Evolutionary conservation across 2,888 invertebrate genomes (phyloP), one percentile per base, ranked within the genome.

Genomic region (Philaethria dido): DNA sequence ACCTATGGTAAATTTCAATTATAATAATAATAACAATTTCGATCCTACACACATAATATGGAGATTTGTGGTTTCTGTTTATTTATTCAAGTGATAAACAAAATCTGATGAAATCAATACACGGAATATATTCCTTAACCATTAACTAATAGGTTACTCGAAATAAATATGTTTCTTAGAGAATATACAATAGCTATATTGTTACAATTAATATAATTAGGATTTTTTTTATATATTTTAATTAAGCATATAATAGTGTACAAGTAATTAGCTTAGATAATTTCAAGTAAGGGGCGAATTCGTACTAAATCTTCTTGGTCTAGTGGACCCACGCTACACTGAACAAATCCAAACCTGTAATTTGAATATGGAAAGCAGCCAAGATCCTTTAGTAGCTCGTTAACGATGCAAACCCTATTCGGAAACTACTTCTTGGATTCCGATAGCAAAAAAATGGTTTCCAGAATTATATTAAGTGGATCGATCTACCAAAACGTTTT

Each of bases 331-430:
- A 71, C 72, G 73, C 75, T n/a, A 16, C 64, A 66, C 69, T 47
- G 78, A 80, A 82, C 80, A 81, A 69, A 83, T 82, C 81, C 79
- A 84, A 85, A 86, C 84, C 84, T 82, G 85, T 85, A 85, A 86
- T 86, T 86, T 86, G 82, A 85, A 85, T 85, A 84, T 81, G 82
- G 84, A 83, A 82, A 82, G 76, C 78, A 76, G 76, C 75, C 74
- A 68, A 69, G 75, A 68, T 72, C 57, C 65, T 62, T 64, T 69
- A 73, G 75, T 71, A 72, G 74, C 76, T 78, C 77, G 79, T 81
- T 82, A 81, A 78, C 78, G 79, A 64, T 78, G 76, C 79, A 78
- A 80, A 75, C 77, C 77, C 74, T 80, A 79, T 79, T 79, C 73
- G 74, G 75, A 77, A 77, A 78, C 75, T 72, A 68, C 67, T 67